These are phyloP conservation scores for Vireo altiloquus DNA, from an alignment of 2,113 vertebrate genomes.

Conservation along the genomic window DNA sequence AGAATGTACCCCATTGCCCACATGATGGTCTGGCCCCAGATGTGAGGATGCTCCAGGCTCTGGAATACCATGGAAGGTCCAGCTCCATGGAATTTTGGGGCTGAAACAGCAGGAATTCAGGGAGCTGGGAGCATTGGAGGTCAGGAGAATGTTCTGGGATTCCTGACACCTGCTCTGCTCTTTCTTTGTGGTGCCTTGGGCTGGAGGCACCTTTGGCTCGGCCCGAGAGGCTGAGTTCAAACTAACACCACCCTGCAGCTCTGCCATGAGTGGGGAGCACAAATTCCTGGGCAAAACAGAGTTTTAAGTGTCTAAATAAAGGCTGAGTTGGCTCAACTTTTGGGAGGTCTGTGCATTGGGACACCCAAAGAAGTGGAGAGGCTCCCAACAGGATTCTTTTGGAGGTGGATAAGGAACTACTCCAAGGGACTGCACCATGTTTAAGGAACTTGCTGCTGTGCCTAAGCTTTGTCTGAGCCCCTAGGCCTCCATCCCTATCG, in stretches of 20 bases:
- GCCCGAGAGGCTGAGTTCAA: neutral
- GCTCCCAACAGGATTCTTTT: neutral
- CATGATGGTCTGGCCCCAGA: neutral
- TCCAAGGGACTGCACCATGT: rapidly evolving
- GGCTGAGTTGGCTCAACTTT: neutral
- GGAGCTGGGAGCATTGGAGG: neutral
- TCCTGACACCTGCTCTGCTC: neutral
- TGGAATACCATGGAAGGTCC: neutral
- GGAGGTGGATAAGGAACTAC: rapidly evolving
- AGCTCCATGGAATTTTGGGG: neutral
- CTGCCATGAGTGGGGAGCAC: neutral
- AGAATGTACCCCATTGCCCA: neutral
- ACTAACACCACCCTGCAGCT: rapidly evolving
- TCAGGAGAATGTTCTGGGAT: neutral
- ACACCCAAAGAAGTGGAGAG: rapidly evolving
- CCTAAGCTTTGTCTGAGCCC: neutral
- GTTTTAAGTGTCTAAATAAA: neutral
- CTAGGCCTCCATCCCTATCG: neutral
- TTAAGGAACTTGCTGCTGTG: neutral
- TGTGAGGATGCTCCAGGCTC: neutral
- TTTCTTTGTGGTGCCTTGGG: neutral
- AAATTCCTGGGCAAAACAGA: neutral
- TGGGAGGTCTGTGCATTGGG: neutral
- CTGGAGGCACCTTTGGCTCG: neutral
- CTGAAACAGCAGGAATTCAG: neutral